phyloP scores from a whole-genome alignment of 2,113 vertebrate genomes.

The Centrocercus urophasianus region DNA sequence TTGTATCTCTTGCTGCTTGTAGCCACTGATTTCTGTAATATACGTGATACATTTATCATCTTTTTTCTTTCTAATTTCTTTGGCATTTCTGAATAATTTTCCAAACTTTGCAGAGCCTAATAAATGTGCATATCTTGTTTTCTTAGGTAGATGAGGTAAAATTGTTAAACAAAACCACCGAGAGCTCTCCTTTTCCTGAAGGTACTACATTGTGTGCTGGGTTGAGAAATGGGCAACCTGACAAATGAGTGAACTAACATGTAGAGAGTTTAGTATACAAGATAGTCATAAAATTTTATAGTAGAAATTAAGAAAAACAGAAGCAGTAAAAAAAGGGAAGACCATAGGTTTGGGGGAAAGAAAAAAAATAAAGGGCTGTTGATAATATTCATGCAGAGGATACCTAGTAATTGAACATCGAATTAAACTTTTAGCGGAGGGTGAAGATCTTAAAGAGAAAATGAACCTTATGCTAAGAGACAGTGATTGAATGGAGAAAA shows the following conservation, averaged over 20 bases:
- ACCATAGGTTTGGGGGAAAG: neutral
- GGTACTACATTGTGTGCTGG: neutral
- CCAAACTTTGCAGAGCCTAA: neutral
- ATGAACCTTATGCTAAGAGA: neutral
- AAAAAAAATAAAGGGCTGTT: neutral
- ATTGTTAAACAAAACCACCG: neutral
- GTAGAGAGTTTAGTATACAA: neutral
- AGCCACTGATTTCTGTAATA: neutral
- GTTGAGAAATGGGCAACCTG: neutral
- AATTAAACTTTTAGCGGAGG: conserved; percentile 1
- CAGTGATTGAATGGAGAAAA: neutral
- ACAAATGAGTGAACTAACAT: neutral
- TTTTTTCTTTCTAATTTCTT: neutral
- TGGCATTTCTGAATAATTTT: neutral
- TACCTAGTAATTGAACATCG: neutral
- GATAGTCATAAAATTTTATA: no score
- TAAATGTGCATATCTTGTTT: neutral
- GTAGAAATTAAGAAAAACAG: neutral
- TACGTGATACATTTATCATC: neutral
- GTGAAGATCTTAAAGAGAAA: neutral
- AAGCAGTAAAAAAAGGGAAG: neutral
- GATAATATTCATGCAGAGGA: neutral
- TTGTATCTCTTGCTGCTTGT: neutral
- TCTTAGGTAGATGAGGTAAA: neutral
- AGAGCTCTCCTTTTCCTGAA: neutral